Evolutionary conservation across 2,113 vertebrate species (phyloP), one percentile per base, ranked within the genome.

Genomic region (Dromaius novaehollandiae): DNA sequence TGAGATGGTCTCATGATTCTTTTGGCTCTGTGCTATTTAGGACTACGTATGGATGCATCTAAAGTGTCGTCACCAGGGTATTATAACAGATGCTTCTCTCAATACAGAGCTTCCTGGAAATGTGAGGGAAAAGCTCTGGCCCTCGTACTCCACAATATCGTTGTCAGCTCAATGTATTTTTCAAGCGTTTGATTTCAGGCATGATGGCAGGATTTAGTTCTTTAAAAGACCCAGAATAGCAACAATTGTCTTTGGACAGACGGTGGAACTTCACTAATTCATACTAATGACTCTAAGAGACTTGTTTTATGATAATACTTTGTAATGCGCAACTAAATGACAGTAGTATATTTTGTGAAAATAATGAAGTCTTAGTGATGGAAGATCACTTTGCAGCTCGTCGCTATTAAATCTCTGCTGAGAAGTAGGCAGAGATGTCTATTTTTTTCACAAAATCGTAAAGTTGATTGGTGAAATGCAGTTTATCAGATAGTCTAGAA

Each of bases 341-440:
- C 68, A 91, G 95, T 78, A 95, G 88, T 95, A 94, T 96, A 97
- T 96, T 97, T 97, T 95, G 51, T 86, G 40, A 95, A 91, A 95
- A 97, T 97, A 94, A 97, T 95, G 91, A 96, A 96, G 89, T 95
- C 82, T 78, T 53, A 64, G 71, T 90, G 77, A 88, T 36, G 25
- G 64, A 61, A 91, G 73, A 94, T 36, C 7, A 40, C 82, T 96
- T 97, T 95, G 93, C 42, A 86, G 60, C 82, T 86, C 18, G 1
- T 64, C 86, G 93, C 79, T 91, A 86, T 78, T 97, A 96, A 96
- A 95, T 94, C 96, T 95, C 60, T 90, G 36, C 90, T 75, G 78
- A 91, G 87, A 96, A 94, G 75, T 77, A 87, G 28, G 40, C 40
- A 92, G 77, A 68, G 66, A 80, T 38, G 82, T 74, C 92, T 90